Percentiles rank a stretch among this genome's conserved stretches.
phyloP scores from a whole-genome alignment of 2,797 vertebrate species.

The Benthosema pterotum region DNA sequence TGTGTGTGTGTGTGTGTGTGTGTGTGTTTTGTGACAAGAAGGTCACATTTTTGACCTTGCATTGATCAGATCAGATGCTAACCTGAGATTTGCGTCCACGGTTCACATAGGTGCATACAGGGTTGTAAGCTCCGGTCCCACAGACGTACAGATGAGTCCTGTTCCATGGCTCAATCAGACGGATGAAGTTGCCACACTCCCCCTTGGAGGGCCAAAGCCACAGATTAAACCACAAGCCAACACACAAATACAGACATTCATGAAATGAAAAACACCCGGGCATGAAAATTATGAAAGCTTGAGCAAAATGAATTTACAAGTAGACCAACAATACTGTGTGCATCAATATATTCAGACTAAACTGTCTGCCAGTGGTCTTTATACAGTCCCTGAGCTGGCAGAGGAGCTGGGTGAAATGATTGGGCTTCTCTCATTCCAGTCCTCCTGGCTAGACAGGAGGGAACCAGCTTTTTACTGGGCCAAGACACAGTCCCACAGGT shows the following conservation, averaged over 20 bases:
- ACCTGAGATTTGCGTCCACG: conserved; percentile 95
- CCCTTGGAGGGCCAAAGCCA: conserved; percentile 78
- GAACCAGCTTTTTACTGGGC: conserved; percentile 51
- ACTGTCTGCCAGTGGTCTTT: conserved; percentile 23
- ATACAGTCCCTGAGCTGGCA: conserved; percentile 30
- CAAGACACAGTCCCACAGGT: conserved; percentile 44
- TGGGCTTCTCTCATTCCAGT: conserved; percentile 24
- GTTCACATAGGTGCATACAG: conserved; percentile 94
- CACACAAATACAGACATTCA: too few species aligned
- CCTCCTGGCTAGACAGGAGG: conserved; percentile 52
- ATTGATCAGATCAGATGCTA: conserved; percentile 43
- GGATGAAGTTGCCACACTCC: conserved; percentile 97
- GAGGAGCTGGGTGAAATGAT: conserved; percentile 19
- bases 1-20: background rate
- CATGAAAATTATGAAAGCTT: conserved; percentile 8
- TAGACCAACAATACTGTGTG: conserved; percentile 18
- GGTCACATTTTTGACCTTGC: conserved; percentile 1
- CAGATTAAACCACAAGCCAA: conserved; percentile 19
- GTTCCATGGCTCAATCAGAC: conserved; percentile 98
- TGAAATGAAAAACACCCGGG: too few species aligned
- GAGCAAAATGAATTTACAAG: conserved; percentile 18
- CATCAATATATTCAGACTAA: conserved; percentile 27
- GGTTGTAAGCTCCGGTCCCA: conserved; percentile 97
- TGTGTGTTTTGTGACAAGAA: background rate
- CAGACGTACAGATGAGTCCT: conserved; percentile 95